These are phyloP conservation scores for Prunella strophiata DNA, from an alignment of 2,797 vertebrate species.

Conservation along the genomic window DNA sequence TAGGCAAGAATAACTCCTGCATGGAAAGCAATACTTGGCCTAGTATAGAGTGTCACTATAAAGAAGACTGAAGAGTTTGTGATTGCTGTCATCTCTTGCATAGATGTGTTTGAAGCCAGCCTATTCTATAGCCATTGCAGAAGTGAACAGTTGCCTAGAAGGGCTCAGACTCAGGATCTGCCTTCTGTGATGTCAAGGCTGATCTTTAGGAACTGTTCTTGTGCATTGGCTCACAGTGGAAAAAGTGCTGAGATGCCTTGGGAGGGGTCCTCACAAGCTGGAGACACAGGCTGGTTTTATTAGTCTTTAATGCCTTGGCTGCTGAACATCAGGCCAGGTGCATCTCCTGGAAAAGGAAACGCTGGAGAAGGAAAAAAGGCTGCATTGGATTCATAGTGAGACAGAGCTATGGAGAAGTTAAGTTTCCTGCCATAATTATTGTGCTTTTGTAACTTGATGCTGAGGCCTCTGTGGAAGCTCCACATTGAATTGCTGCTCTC, in stretches of 20 bases:
- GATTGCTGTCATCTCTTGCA: background rate
- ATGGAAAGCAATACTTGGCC: background rate
- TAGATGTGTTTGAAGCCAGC: background rate
- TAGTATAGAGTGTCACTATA: background rate
- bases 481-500: background rate
- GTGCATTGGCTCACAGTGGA: background rate
- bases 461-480: background rate
- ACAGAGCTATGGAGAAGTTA: background rate
- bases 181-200: background rate
- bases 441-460: background rate
- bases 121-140: background rate
- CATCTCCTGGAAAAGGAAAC: background rate
- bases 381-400: background rate
- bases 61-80: background rate
- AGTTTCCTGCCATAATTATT: background rate
- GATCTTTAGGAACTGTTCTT: background rate
- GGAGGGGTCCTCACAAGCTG: background rate
- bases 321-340: background rate
- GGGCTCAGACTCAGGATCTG: background rate
- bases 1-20: background rate
- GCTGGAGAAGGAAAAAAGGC: background rate
- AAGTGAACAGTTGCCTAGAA: background rate
- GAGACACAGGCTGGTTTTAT: background rate
- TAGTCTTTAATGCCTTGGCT: background rate
- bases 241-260: background rate